Percentiles rank a stretch among this genome's conserved stretches.
phyloP scores from a whole-genome alignment of 2,797 vertebrate species.

The Thunnus albacares region DNA sequence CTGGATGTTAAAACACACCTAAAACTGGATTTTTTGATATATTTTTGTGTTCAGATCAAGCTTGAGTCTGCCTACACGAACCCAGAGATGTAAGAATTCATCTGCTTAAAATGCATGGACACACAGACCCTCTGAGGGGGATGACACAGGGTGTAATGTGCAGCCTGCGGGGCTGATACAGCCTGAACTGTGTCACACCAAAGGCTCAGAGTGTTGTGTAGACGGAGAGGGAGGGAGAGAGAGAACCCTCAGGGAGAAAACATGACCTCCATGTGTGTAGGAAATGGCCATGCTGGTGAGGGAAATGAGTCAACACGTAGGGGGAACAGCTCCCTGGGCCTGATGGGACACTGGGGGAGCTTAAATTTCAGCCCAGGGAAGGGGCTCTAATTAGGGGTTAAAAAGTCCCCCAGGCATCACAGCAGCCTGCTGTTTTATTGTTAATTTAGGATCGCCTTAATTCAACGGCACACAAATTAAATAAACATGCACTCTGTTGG shows the following conservation, averaged over 20 bases:
- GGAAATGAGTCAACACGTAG: conserved; percentile 95
- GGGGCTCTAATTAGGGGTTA: conserved; percentile 95
- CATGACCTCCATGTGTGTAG: conserved; percentile 91
- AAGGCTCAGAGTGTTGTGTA: conserved; percentile 70
- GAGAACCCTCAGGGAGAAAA: conserved; percentile 88
- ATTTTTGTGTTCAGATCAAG: conserved; percentile 22
- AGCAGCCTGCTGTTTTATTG: conserved; percentile 89
- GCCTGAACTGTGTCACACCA: conserved; percentile 68
- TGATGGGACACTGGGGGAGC: conserved; percentile 90
- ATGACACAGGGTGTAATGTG: conserved; percentile 64
- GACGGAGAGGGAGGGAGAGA: conserved; percentile 49
- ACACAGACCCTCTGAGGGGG: conserved; percentile 52
- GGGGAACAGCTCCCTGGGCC: conserved; percentile 88
- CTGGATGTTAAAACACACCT: conserved; percentile 35
- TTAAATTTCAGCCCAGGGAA: conserved; percentile 94
- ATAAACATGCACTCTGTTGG: conserved; percentile 78
- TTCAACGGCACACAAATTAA: conserved; percentile 82
- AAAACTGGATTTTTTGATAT: not conserved
- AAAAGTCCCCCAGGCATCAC: conserved; percentile 93
- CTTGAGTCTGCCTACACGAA: conserved; percentile 29
- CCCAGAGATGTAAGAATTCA: conserved; percentile 27
- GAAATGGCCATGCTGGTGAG: conserved; percentile 93
- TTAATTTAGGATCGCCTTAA: conserved; percentile 86
- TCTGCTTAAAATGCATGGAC: conserved; percentile 64
- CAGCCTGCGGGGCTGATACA: conserved; percentile 77